Evolutionary conservation across 1,140 invertebrate species (phyloP).

Genomic region (Berghia stephanieae): DNA sequence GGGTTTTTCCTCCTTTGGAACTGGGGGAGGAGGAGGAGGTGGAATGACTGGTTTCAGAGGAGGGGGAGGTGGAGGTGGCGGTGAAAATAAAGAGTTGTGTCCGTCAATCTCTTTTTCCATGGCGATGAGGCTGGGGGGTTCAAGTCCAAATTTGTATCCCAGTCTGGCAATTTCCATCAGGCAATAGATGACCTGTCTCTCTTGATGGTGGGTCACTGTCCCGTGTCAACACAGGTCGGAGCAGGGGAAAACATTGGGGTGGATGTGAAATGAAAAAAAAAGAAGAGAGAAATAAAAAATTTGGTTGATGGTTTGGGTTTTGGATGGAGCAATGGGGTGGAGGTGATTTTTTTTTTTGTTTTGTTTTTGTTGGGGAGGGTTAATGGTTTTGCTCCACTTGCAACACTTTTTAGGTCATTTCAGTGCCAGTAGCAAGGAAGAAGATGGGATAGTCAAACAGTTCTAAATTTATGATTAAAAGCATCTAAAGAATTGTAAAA

Average conservation of each 20-base stretch:
- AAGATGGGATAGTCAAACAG: too few species aligned
- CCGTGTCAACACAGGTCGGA: background rate
- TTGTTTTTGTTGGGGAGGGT: too few species aligned
- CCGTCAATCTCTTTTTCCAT: slow-evolving; percentile 94
- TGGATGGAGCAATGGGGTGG: too few species aligned
- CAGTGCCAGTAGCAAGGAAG: too few species aligned
- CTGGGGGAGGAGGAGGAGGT: too few species aligned
- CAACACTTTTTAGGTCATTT: too few species aligned
- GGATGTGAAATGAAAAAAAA: background rate
- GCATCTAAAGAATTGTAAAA: too few species aligned
- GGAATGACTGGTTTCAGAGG: background rate
- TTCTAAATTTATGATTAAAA: too few species aligned
- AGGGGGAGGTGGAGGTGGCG: slow-evolving; percentile 2
- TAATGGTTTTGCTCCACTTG: too few species aligned
- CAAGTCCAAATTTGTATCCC: slow-evolving; percentile 87
- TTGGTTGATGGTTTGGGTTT: too few species aligned
- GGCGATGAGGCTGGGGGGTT: slow-evolving; percentile 90
- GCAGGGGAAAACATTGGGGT: background rate
- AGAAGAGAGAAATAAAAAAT: background rate
- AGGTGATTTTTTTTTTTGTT: too few species aligned
- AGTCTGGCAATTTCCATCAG: slow-evolving; percentile 89
- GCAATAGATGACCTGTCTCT: slow-evolving; percentile 93
- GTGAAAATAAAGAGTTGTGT: slow-evolving; percentile 38
- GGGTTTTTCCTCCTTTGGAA: too few species aligned
- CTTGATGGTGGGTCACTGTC: slow-evolving; percentile 77